Percentiles rank a stretch among this genome's conserved stretches.
These are phyloP conservation scores for Myotis yumanensis DNA, from an alignment of 2,113 vertebrate genomes.

Conservation along the genomic window DNA sequence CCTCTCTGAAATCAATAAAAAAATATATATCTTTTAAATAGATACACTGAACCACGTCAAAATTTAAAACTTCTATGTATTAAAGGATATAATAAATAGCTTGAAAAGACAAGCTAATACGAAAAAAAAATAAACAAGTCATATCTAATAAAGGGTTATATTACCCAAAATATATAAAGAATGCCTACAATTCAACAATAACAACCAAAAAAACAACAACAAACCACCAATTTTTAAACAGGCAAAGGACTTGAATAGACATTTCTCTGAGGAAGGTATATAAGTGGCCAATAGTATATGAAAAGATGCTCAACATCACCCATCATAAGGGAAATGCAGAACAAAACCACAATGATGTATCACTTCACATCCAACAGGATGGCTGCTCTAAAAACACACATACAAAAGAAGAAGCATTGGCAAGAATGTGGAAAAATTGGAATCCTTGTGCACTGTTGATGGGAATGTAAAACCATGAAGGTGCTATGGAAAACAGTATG, in stretches of 20 bases:
- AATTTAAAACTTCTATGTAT: not conserved
- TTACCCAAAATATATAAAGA: not conserved
- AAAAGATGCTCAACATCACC: not conserved
- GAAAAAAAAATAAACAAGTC: not conserved
- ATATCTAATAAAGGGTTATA: not conserved
- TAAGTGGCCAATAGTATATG: not conserved
- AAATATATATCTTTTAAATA: no score
- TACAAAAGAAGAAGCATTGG: not conserved
- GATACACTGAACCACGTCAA: not conserved
- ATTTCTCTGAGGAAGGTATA: not conserved
- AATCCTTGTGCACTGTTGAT: not conserved
- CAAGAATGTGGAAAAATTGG: not conserved
- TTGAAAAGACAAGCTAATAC: not conserved
- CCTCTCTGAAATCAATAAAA: no score
- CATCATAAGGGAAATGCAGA: constrained; percentile 19
- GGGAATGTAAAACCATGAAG: not conserved
- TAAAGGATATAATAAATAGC: not conserved
- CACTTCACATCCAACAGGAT: not conserved
- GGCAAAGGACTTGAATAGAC: not conserved
- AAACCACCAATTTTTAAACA: not conserved
- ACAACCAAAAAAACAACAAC: not conserved
- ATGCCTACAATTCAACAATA: not conserved
- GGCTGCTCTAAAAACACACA: not conserved
- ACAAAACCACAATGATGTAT: not conserved
- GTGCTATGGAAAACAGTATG: not conserved